Conservation (phyloP, 2,888 invertebrate species). For the Galerucella nymphaeae region DNA sequence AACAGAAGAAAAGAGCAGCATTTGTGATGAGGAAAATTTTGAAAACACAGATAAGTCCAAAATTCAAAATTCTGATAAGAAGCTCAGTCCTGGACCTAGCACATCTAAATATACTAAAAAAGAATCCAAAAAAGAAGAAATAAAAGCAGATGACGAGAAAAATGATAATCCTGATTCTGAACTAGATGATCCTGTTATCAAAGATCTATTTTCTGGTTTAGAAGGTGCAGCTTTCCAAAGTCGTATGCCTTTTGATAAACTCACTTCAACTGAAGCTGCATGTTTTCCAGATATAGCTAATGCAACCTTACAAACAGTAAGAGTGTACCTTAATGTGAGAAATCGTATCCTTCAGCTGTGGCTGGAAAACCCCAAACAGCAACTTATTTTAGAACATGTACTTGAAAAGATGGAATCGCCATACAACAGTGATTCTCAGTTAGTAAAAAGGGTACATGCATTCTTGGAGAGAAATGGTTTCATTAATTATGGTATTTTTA, state of each 20-base stretch:
- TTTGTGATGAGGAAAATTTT: conserved; percentile 70
- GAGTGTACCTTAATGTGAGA: conserved; percentile 78
- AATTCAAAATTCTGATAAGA: conserved; percentile 66
- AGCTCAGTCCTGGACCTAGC: conserved; percentile 63
- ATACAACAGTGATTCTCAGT: conserved; percentile 89
- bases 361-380: conserved; percentile 95
- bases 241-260: conserved; percentile 91
- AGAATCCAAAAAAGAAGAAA: conserved; percentile 63
- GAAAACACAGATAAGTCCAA: conserved; percentile 74
- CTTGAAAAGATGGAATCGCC: conserved; percentile 88
- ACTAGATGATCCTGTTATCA: conserved; percentile 73
- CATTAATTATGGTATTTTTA: conserved; percentile 97
- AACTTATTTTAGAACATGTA: conserved; percentile 84
- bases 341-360: conserved; percentile 93
- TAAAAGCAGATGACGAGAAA: conserved; percentile 67
- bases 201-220: conserved; percentile 68
- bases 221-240: conserved; percentile 96
- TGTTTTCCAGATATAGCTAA: conserved; percentile 93
- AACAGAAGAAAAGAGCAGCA: conserved; percentile 75
- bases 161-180: conserved; percentile 75
- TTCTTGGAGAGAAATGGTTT: conserved; percentile 96
- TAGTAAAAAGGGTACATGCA: conserved; percentile 87
- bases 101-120: conserved; percentile 65
- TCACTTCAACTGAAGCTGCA: conserved; percentile 93
- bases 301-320: conserved; percentile 82